phyloP scores from a whole-genome alignment of 2,797 vertebrate species.

The Rhyacichthys aspro region DNA sequence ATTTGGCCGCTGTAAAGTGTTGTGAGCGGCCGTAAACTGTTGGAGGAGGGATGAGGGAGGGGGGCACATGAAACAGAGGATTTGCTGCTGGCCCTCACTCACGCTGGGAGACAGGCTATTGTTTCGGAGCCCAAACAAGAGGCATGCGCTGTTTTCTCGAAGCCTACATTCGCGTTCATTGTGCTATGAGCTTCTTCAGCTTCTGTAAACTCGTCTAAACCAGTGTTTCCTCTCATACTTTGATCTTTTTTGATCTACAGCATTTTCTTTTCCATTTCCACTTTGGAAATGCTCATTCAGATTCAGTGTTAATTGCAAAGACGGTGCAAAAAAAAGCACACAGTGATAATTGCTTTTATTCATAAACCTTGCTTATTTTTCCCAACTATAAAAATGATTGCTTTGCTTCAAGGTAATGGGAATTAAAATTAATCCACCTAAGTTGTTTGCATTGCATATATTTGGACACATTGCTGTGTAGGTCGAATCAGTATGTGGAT shows the following conservation, averaged over 20 bases:
- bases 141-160: constrained; percentile 53
- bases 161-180: constrained; percentile 61
- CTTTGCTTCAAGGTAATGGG: constrained; percentile 75
- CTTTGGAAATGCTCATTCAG: constrained; percentile 50
- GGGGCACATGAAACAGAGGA: constrained; percentile 62
- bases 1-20: constrained; percentile 82
- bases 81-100: constrained; percentile 74
- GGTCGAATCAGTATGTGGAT: constrained; percentile 39
- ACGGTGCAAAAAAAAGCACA: constrained; percentile 44
- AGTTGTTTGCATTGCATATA: constrained; percentile 72
- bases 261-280: constrained; percentile 4
- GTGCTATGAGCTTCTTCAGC: constrained; percentile 63
- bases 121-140: constrained; percentile 69
- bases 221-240: constrained; percentile 29
- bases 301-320: constrained; percentile 73
- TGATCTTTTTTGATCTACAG: constrained; percentile 42
- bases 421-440: constrained; percentile 71
- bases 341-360: constrained; percentile 75
- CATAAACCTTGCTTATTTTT: constrained; percentile 51
- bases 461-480: constrained; percentile 53
- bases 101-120: constrained; percentile 69
- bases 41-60: constrained; percentile 62
- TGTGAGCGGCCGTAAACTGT: constrained; percentile 79
- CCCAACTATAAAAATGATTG: constrained; percentile 62
- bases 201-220: constrained; percentile 59